These are phyloP conservation scores for Nymphalis io DNA, from an alignment of 1,140 invertebrate genomes.

Conservation along the genomic window DNA sequence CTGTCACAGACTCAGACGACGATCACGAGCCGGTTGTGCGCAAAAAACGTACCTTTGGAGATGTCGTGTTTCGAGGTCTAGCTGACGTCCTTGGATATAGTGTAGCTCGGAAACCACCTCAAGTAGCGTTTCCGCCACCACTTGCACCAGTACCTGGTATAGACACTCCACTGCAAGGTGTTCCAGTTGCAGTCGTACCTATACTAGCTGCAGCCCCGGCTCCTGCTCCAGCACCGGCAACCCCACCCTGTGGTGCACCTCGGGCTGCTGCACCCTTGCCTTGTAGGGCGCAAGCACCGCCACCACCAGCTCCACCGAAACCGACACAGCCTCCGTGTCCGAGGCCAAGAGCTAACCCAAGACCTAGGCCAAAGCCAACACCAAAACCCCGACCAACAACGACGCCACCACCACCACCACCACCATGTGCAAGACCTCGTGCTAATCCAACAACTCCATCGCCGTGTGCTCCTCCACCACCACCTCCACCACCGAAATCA, in stretches of 20 bases:
- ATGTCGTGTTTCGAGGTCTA: slow-evolving; percentile 75
- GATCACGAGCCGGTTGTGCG: slow-evolving; percentile 66
- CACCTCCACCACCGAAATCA: slow-evolving; percentile 47
- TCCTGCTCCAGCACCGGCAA: slow-evolving; percentile 44
- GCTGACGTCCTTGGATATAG: slow-evolving; percentile 76
- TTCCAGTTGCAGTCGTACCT: slow-evolving; percentile 38
- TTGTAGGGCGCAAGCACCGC: slow-evolving; percentile 44
- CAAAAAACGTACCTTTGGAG: slow-evolving; percentile 77
- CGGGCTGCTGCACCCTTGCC: slow-evolving; percentile 46
- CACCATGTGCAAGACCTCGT: slow-evolving; percentile 52
- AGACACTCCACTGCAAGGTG: slow-evolving; percentile 55
- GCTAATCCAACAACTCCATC: slow-evolving; percentile 60
- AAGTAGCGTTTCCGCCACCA: slow-evolving; percentile 67
- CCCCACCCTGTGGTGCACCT: slow-evolving; percentile 45
- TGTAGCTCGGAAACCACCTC: slow-evolving; percentile 71
- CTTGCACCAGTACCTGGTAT: slow-evolving; percentile 70
- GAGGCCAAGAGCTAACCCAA: slow-evolving; percentile 51
- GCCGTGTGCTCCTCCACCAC: slow-evolving; percentile 55
- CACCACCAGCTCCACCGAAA: slow-evolving; percentile 51
- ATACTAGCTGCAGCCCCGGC: slow-evolving; percentile 39
- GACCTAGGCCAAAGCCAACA: slow-evolving; percentile 50
- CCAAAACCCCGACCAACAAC: slow-evolving; percentile 50
- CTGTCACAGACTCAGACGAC: slow-evolving; percentile 43
- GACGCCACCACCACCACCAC: slow-evolving; percentile 58
- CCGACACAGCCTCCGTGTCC: slow-evolving; percentile 61